Conservation (phyloP, 2,113 vertebrate genomes). For the Xerus inauris region DNA sequence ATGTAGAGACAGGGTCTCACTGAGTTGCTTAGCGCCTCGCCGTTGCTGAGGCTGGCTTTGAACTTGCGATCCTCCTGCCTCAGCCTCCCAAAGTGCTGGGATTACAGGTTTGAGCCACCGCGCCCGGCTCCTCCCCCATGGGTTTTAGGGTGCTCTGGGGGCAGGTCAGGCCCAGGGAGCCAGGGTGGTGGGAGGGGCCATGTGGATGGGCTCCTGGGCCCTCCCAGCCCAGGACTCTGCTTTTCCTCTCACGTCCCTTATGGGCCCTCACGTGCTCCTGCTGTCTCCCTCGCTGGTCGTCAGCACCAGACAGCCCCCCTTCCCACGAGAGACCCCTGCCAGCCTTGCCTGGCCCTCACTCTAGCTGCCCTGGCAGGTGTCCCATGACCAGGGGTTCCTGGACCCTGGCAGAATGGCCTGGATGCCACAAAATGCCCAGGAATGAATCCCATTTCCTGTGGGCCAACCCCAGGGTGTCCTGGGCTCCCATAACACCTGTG, state of each 20-base stretch:
- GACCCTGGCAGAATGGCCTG: neutral
- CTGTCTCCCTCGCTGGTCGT: neutral
- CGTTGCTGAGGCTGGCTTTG: too few relatives aligned
- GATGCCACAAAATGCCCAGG: neutral
- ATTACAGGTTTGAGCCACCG: too few relatives aligned
- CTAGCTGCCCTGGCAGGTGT: neutral
- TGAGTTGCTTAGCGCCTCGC: too few relatives aligned
- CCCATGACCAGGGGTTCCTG: neutral
- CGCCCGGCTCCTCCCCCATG: too few relatives aligned
- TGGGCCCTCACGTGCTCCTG: neutral
- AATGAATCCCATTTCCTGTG: neutral
- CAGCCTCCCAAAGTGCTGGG: too few relatives aligned
- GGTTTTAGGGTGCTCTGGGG: neutral
- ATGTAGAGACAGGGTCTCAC: too few relatives aligned
- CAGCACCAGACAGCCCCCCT: neutral
- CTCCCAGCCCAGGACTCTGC: neutral
- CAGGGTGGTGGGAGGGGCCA: too few relatives aligned
- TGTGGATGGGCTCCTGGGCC: too few relatives aligned
- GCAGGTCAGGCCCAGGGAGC: neutral
- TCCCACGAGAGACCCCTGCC: too few relatives aligned
- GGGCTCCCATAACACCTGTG: too few relatives aligned
- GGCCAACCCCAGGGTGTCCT: neutral
- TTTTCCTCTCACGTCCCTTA: too few relatives aligned
- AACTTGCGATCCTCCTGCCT: fast-evolving
- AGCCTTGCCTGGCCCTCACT: neutral